Evolutionary conservation across 2,797 vertebrate species (phyloP).

Genomic region (Spinibarbus caldwelli): DNA sequence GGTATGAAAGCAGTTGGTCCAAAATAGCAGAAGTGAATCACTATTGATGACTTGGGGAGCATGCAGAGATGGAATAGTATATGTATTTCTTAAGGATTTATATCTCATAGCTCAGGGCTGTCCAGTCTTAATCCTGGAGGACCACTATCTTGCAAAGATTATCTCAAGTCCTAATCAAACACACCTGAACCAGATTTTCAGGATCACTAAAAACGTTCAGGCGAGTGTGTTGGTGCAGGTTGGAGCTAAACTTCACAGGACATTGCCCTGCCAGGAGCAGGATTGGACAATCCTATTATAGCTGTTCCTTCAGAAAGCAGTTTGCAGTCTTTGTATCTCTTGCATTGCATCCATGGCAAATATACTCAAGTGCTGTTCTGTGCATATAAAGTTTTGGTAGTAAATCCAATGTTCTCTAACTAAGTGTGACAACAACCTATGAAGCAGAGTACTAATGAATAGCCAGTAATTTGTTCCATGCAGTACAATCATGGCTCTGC

Average conservation of each 20-base stretch:
- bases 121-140: neutral
- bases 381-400: neutral
- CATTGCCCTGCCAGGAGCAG: neutral
- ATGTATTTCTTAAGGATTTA: neutral
- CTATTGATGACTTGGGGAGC: neutral
- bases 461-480: neutral
- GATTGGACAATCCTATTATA: neutral
- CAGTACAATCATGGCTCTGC: neutral
- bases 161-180: neutral
- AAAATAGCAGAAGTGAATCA: neutral
- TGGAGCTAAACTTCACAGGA: neutral
- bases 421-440: neutral
- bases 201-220: neutral
- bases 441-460: neutral
- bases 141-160: neutral
- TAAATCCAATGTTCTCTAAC: neutral
- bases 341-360: neutral
- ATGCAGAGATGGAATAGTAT: neutral
- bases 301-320: neutral
- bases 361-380: neutral
- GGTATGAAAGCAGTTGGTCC: neutral
- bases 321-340: neutral
- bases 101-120: neutral
- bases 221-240: neutral
- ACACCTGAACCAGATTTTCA: neutral